Evolutionary conservation across 2,888 invertebrate species (phyloP), one percentile per base, ranked within the genome.

Genomic region (Lysandra coridon): DNA sequence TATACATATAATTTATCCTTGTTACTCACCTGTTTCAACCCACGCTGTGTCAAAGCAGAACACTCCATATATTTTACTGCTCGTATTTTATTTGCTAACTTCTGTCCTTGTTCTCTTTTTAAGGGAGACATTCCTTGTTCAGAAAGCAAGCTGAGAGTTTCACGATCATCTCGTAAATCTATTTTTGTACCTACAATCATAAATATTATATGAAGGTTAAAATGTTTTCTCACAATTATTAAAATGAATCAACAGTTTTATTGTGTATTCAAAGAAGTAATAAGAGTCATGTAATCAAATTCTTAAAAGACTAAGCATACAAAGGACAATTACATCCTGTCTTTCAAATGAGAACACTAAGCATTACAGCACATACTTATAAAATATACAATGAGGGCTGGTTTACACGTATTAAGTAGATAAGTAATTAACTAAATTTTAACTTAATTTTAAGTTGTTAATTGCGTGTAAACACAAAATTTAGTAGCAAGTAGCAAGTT

Each of bases 41-140:
- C 99, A 88, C 99, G 96, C 93, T 99, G 99, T 85, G 99, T 99
- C 84, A 99, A 95, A 81, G 99, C 99, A 79, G 99, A 99, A 94
- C 99, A 99, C 95, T 99, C 99, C 97, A 99, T 98, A 91, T 99
- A 99, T 95, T 99, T 99, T 80, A 99, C 98, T 84, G 99, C 99
- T 91, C 99, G 96, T 89, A 99, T 98, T 97, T 99, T 99, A 91
- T 99, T 99, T 73, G 99, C 99, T 95, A 99, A 95, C 92, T 99
- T 99, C 91, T 99, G 98, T 80, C 99, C 99, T 94, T 99, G 99
- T 93, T 99, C 99, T 85, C 99, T 96, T 94, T 99, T 99, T 82
- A 99, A 97, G 23, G 99, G 99, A 84, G 98, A 97, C 88, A 99
- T 96, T 81, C 99, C 98, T 95, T 99, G 98, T 91, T 99, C 98